phyloP scores from a whole-genome alignment of 2,888 invertebrate genomes.

The Netelia melanura region DNA sequence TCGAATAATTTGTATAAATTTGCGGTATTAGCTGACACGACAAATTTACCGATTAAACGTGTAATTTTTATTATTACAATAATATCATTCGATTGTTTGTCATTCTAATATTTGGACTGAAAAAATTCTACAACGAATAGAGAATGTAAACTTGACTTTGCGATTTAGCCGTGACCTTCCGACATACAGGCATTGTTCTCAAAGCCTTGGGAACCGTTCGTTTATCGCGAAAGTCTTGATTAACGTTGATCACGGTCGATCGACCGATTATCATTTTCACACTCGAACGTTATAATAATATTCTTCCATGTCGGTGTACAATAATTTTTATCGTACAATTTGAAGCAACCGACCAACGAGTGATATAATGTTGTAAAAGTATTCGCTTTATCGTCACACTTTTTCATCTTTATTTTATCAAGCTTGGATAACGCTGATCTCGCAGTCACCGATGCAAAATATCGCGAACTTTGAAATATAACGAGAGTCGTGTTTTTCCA shows the following conservation, averaged over 20 bases:
- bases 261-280: not conserved
- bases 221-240: not conserved
- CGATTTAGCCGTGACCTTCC: conserved; percentile 40
- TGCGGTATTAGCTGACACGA: not conserved
- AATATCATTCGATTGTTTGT: not conserved
- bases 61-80: not conserved
- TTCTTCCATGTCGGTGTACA: not conserved
- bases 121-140: conserved; percentile 2
- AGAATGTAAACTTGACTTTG: conserved; percentile 14
- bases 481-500: not conserved
- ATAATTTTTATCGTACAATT: conserved; percentile 5
- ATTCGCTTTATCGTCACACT: conserved; percentile 15
- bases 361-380: conserved; percentile 2
- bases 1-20: conserved; percentile 8
- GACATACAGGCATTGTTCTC: conserved; percentile 26
- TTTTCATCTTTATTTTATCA: not conserved
- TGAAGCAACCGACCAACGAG: not conserved
- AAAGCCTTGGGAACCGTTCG: not conserved
- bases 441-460: not conserved
- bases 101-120: not conserved
- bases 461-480: not conserved
- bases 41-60: not conserved
- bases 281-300: not conserved
- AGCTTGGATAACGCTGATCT: not conserved
- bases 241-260: not conserved